phyloP scores from a whole-genome alignment of 2,888 invertebrate genomes.

The Himalopsyche tibetana region DNA sequence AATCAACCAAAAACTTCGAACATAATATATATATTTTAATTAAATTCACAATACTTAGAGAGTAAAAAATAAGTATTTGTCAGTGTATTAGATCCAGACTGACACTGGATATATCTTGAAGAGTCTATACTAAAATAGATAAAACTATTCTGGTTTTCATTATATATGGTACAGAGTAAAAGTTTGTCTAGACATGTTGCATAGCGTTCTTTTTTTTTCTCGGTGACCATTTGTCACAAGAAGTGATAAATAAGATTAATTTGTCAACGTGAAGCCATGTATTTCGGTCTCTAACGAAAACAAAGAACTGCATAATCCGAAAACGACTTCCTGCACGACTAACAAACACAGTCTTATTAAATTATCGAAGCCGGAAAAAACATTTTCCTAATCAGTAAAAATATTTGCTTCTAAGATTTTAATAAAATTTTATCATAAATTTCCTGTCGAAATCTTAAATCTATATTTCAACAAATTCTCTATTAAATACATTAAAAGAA shows the following conservation, averaged over 20 bases:
- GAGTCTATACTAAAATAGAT: slow-evolving; percentile 5
- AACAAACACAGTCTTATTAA: not conserved
- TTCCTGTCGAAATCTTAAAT: too few species aligned
- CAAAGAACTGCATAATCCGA: not conserved
- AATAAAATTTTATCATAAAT: too few species aligned
- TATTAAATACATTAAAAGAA: too few species aligned
- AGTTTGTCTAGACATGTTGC: not conserved
- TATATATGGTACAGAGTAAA: not conserved
- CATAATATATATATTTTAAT: too few species aligned
- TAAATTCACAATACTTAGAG: too few species aligned
- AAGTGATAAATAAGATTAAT: slow-evolving; percentile 10
- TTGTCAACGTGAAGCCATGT: not conserved
- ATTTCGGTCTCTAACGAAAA: not conserved
- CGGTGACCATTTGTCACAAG: not conserved
- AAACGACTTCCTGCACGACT: not conserved
- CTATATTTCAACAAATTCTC: too few species aligned
- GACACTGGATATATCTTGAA: not conserved
- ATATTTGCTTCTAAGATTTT: too few species aligned
- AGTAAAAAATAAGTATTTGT: not conserved
- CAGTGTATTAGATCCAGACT: not conserved
- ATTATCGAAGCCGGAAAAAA: not conserved
- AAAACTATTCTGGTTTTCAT: slow-evolving; percentile 20
- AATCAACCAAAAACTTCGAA: too few species aligned
- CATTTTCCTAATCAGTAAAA: not conserved
- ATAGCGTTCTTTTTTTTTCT: not conserved